Evolutionary conservation across 2,113 vertebrate species (phyloP).

Genomic region (Pantherophis guttatus): DNA sequence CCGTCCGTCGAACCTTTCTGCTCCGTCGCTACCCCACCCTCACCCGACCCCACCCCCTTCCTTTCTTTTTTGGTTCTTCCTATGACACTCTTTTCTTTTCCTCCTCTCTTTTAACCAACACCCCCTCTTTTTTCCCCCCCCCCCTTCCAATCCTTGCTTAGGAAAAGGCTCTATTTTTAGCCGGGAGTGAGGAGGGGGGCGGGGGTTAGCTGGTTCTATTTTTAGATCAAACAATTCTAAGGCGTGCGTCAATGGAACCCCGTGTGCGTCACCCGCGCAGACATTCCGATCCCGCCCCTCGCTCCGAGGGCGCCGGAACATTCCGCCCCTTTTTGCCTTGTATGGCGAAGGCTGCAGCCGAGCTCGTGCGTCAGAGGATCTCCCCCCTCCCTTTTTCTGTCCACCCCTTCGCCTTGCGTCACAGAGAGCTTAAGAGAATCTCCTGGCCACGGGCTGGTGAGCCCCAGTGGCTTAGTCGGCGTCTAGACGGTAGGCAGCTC

Average conservation of each 20-base stretch:
- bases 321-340: constrained; percentile 74
- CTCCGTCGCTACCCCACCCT: not conserved
- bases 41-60: not conserved
- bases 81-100: not conserved
- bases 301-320: constrained; percentile 76
- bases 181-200: constrained; percentile 10
- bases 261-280: constrained; percentile 84
- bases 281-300: constrained; percentile 62
- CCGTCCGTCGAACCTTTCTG: not conserved
- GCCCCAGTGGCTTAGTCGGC: constrained; percentile 47
- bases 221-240: constrained; percentile 80
- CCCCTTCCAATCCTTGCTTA: not conserved
- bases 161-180: constrained; percentile 77
- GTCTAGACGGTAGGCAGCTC: not conserved
- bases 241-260: constrained; percentile 95
- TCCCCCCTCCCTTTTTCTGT: not conserved
- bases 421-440: constrained; percentile 66
- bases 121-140: not conserved
- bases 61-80: not conserved
- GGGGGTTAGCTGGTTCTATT: constrained; percentile 69
- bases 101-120: not conserved
- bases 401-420: constrained; percentile 72
- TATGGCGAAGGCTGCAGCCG: constrained; percentile 67
- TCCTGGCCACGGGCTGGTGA: constrained; percentile 42
- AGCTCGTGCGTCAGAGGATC: constrained; percentile 40